phyloP scores from a whole-genome alignment of 2,113 vertebrate species.

The Emydura subglobosa region DNA sequence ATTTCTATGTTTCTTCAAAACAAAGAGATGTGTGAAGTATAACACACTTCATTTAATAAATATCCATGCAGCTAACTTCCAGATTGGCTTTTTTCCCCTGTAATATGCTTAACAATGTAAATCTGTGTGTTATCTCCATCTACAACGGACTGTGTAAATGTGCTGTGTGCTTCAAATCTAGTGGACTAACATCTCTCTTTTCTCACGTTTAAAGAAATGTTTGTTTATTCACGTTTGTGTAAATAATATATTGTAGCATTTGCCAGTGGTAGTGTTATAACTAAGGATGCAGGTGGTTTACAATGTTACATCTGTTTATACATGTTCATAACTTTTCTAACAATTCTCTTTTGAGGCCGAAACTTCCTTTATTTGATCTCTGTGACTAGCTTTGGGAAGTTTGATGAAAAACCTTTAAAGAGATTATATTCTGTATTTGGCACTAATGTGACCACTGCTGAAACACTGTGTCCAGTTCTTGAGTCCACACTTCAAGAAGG shows the following conservation, averaged over 20 bases:
- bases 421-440: background rate
- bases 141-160: background rate
- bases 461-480: background rate
- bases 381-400: background rate
- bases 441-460: background rate
- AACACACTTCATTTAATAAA: constrained; percentile 63
- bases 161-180: background rate
- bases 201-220: background rate
- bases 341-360: background rate
- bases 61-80: background rate
- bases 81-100: background rate
- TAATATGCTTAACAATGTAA: background rate
- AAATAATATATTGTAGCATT: background rate
- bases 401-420: background rate
- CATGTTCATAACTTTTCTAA: background rate
- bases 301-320: background rate
- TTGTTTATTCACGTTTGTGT: background rate
- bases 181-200: background rate
- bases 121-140: background rate
- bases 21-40: background rate
- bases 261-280: background rate
- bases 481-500: background rate
- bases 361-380: background rate
- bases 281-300: background rate
- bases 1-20: background rate